Percentiles rank a stretch among this genome's conserved stretches.
These are phyloP conservation scores for Caenorhabditis sp. DNA, from an alignment of 2,888 invertebrate genomes.

Conservation along the genomic window DNA sequence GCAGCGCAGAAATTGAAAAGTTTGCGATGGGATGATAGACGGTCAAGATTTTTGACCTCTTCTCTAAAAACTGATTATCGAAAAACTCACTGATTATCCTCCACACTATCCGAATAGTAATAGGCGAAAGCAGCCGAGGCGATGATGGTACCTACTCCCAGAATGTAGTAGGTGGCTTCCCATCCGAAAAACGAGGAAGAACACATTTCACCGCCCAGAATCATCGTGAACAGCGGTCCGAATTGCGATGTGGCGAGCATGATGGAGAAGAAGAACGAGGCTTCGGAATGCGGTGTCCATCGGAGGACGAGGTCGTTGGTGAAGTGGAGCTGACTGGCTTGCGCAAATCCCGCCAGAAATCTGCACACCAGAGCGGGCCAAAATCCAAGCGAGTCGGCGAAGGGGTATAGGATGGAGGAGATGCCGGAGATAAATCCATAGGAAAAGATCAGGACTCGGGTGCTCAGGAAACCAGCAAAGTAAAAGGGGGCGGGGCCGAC, in stretches of 20 bases:
- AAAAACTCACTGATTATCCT: slow-evolving; percentile 57
- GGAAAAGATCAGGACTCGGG: slow-evolving; percentile 54
- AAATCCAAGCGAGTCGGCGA: slow-evolving; percentile 66
- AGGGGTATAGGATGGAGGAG: slow-evolving; percentile 64
- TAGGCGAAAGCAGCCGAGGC: slow-evolving; percentile 58
- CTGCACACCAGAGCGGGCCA: slow-evolving; percentile 68
- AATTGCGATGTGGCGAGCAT: slow-evolving; percentile 69
- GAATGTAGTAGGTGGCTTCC: slow-evolving; percentile 66
- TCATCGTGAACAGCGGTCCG: slow-evolving; percentile 71
- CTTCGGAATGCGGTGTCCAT: slow-evolving; percentile 67
- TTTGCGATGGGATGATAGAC: too few relatives aligned
- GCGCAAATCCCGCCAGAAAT: slow-evolving; percentile 67
- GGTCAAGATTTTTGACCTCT: too few relatives aligned
- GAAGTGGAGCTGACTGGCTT: slow-evolving; percentile 71
- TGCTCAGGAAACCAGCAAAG: slow-evolving; percentile 49
- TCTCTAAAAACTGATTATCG: too few relatives aligned
- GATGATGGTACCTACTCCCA: slow-evolving; percentile 62
- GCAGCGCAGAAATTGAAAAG: too few relatives aligned
- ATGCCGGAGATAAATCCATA: slow-evolving; percentile 64
- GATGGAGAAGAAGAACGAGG: slow-evolving; percentile 70
- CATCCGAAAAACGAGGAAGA: slow-evolving; percentile 68
- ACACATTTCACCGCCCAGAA: slow-evolving; percentile 72
- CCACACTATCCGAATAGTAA: slow-evolving; percentile 67
- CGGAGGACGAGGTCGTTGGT: slow-evolving; percentile 68
- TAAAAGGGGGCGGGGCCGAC: slow-evolving; percentile 71